phyloP scores from a whole-genome alignment of 30 jellyfish, hydroid and myxozoan genomes.

The Phacellophora camtschatica region DNA sequence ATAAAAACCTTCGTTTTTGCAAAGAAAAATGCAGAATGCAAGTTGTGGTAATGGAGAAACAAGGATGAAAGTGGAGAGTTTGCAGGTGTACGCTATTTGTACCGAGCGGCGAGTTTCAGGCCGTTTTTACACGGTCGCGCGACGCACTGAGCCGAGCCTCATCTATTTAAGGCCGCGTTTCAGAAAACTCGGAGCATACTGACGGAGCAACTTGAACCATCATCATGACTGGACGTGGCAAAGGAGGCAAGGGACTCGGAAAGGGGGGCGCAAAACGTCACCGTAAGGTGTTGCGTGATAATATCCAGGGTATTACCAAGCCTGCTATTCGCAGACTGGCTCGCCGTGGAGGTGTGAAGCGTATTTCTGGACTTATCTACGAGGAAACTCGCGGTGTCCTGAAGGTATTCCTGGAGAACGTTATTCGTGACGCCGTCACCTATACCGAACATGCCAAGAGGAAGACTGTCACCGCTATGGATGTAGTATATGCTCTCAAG shows the following conservation, averaged over 20 bases:
- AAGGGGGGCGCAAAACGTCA: conserved; percentile 96
- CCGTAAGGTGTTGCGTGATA: conserved; percentile 86
- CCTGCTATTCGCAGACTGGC: conserved; percentile 94
- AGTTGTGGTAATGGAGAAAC: too few species aligned
- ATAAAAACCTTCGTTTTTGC: too few species aligned
- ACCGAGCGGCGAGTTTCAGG: too few species aligned
- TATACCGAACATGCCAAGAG: conserved; percentile 94
- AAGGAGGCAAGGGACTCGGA: conserved; percentile 97
- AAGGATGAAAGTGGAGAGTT: too few species aligned
- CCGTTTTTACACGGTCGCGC: too few species aligned
- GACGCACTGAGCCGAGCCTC: too few species aligned
- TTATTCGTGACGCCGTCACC: conserved; percentile 54
- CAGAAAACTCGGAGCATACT: too few species aligned
- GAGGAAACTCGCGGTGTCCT: conserved; percentile 60
- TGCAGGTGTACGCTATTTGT: too few species aligned
- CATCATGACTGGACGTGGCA: conserved; percentile 91
- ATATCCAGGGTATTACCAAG: conserved; percentile 87
- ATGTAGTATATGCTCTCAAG: conserved; percentile 87
- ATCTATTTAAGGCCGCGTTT: too few species aligned
- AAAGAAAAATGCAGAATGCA: too few species aligned
- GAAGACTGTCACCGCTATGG: conserved; percentile 94
- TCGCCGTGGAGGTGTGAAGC: conserved; percentile 90
- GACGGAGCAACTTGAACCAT: too few species aligned
- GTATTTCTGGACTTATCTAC: conserved; percentile 70
- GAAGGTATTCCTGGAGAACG: conserved; percentile 23